Percentiles rank a stretch among this genome's conserved stretches.
Conservation (phyloP, 2,797 vertebrate species). For the Tauraco hartlaubi region DNA sequence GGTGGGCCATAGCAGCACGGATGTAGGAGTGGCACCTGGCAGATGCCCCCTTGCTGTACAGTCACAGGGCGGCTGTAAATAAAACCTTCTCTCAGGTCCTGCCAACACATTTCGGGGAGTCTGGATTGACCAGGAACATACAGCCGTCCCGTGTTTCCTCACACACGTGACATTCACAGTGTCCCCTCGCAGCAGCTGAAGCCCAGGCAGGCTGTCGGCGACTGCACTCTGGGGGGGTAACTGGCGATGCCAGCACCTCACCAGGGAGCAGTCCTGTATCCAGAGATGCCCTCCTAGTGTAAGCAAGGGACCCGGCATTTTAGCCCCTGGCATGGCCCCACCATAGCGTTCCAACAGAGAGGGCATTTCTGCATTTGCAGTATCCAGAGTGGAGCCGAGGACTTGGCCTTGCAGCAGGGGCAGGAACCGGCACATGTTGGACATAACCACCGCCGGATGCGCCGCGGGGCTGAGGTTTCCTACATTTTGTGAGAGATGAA, state of each 20-base stretch:
- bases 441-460: fast-evolving
- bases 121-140: background rate
- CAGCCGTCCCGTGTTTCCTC: fast-evolving
- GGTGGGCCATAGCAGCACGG: fast-evolving
- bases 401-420: fast-evolving
- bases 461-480: fast-evolving
- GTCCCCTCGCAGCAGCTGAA: fast-evolving
- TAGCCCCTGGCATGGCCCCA: background rate
- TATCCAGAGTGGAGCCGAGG: fast-evolving
- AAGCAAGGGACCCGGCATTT: fast-evolving
- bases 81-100: background rate
- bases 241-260: fast-evolving
- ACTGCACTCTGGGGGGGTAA: fast-evolving
- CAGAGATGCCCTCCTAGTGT: background rate
- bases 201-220: fast-evolving
- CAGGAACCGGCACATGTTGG: fast-evolving
- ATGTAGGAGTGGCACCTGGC: fast-evolving
- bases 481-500: fast-evolving
- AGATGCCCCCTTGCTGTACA: fast-evolving
- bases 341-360: background rate
- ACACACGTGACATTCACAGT: fast-evolving
- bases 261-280: background rate
- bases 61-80: background rate
- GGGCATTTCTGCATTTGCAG: background rate
- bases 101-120: background rate